Base-by-base conservation (phyloP, 1,140 invertebrate genomes). In the Eumaeus atala region DNA sequence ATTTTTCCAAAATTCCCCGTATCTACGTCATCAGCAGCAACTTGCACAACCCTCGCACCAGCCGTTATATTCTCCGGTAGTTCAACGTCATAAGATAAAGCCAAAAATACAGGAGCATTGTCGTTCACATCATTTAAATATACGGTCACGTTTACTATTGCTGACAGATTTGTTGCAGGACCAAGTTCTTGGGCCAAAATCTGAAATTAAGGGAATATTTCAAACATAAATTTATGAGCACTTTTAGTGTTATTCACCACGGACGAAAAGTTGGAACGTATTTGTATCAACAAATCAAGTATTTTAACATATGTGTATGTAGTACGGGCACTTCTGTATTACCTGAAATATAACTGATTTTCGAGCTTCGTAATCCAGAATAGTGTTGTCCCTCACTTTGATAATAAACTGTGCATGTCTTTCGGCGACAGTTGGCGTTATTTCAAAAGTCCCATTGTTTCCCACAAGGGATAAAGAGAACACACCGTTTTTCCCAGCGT, bases 121-220 rank as follows among this genome's bases (percentile, higher is more conserved):
- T 98, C 97, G 72, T 98, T 98, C 3, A 95, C 89, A 77, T 98
- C 97, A 55, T 93, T 91, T 12, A 98, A 84, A 68, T 93, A 92
- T 1, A 98, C 92, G 0, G 91, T 93, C 0, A 97, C 91, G 56
- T 93, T 92, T 0, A 93, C 92, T 37, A 88, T 90, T 0, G 91
- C 90, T 14, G 94, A 93, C 44, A 93, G 85, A 81, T 94, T 94
- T 9, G 91, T 93, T 44, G 89, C 90, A 53, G 93, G 91, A 35
- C 92, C 92, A 35, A 95, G 80, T 82, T 96, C 94, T 87, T 93
- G 92, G 18, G 94, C 95, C 35, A 94, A 83, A 54, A 96, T 92
- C 91, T 94, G 68, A 21, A 84, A 84, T 49, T n/a, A 51, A 52
- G 57, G 52, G 54, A 52, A 52, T 36, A 56, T 47, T 38, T 37